phyloP scores from a whole-genome alignment of 2,797 vertebrate genomes.

The Ara ararauna region DNA sequence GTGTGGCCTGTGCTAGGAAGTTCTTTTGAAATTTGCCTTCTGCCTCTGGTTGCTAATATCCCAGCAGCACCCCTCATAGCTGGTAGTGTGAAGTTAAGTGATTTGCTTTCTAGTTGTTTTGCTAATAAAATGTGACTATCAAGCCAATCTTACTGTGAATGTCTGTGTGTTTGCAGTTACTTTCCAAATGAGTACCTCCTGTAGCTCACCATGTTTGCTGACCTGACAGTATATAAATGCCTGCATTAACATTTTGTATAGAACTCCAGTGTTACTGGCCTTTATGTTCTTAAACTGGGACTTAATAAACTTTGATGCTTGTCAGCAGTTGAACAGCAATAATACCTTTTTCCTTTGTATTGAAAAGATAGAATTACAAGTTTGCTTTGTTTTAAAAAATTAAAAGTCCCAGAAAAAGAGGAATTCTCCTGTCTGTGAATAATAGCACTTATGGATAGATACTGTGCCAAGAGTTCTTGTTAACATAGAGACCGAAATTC shows the following conservation, averaged over 20 bases:
- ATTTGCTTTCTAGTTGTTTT: neutral
- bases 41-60: neutral
- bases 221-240: neutral
- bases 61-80: neutral
- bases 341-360: neutral
- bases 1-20: neutral
- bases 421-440: neutral
- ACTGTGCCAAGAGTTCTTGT: neutral
- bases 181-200: neutral
- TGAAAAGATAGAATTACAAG: neutral
- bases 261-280: neutral
- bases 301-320: neutral
- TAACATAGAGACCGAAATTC: neutral
- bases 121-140: conserved; percentile 6
- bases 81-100: neutral
- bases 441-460: neutral
- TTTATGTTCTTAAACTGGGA: neutral
- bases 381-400: neutral
- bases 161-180: neutral
- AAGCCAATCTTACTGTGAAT: conserved; percentile 59
- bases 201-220: neutral
- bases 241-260: neutral
- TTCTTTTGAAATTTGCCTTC: neutral
- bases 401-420: neutral
- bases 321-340: neutral